Evolutionary conservation across 2,888 invertebrate species (phyloP), one percentile per base, ranked within the genome.

Genomic region (Drosophila stalkeri): DNA sequence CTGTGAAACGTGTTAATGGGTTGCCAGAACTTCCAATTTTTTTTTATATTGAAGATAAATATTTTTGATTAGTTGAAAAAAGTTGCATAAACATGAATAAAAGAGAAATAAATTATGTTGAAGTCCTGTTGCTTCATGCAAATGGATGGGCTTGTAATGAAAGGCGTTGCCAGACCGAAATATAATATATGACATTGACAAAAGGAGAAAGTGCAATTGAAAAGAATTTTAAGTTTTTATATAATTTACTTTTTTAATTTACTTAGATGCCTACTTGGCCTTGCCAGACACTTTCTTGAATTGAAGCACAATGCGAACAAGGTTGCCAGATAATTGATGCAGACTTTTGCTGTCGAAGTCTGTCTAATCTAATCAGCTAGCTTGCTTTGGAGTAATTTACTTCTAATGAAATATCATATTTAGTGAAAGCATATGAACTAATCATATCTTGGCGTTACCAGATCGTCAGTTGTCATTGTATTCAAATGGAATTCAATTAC

Each of bases 1-100:
- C 16, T 23, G 0, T 14, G 37, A 37, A 20, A 5, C 8, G 9
- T 27, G 55, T 7, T 11, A 2, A 7, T 31, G 39, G 18, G 27
- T 55, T 55, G 27, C 55, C 55, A 41, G 55, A 55, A 27, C 27
- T 27, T 27, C 14, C 14, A n/a, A 18, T 16, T 31, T 14, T 27
- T 9, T 16, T 37, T 7, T 0, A 4, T 14, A 18, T 9, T 18
- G 1, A 33, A 33, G 2, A 31, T 16, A 14, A 7, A 16, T 49
- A 5, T 49, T 1, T 31, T 31, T 7, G 3, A 0, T 16, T 27
- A 2, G 2, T 3, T 20, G 8, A 3, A 8, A n/a, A 8, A n/a
- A 41, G 39, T n/a, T 16, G 0, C 3, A 39, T 2, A 16, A 2
- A 16, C 4, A 14, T 16, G 6, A 2, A n/a, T 8, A 35, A 12